Conservation (phyloP, 2,888 invertebrate species). For the Monochamus alternatus region DNA sequence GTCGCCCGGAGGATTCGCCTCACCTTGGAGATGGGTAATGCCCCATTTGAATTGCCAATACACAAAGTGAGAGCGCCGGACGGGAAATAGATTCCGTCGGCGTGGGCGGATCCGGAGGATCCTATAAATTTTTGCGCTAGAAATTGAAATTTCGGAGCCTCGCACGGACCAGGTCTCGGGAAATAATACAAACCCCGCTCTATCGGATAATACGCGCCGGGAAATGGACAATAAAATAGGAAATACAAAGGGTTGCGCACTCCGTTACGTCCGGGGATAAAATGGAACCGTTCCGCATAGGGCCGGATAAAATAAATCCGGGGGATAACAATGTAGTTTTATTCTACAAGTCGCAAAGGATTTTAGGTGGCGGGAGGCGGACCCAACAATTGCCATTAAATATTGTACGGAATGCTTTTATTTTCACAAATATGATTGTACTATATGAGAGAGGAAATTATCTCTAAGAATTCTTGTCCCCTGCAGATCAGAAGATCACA, state of each 20-base stretch:
- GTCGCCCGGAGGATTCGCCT: conserved; percentile 20
- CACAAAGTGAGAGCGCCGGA: conserved; percentile 31
- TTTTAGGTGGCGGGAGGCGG: not conserved
- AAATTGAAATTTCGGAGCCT: conserved; percentile 30
- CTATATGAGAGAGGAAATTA: too few species aligned
- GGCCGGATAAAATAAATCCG: not conserved
- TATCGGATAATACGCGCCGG: not conserved
- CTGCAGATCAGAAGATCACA: too few species aligned
- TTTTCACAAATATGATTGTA: too few species aligned
- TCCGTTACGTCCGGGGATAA: not conserved
- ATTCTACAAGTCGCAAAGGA: not conserved
- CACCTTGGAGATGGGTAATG: conserved; percentile 33
- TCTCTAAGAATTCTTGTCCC: too few species aligned
- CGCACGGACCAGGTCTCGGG: not conserved
- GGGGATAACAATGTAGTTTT: not conserved
- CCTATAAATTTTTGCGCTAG: conserved; percentile 29
- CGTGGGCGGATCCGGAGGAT: conserved; percentile 21
- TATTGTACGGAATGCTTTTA: too few species aligned
- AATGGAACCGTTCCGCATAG: not conserved
- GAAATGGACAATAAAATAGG: conserved; percentile 5
- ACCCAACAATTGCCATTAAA: too few species aligned
- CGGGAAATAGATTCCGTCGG: conserved; percentile 42
- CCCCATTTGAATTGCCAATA: conserved; percentile 39
- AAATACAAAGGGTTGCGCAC: not conserved
- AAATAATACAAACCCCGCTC: not conserved